Evolutionary conservation across 2,113 vertebrate genomes (phyloP).

Genomic region (Bubo bubo): DNA sequence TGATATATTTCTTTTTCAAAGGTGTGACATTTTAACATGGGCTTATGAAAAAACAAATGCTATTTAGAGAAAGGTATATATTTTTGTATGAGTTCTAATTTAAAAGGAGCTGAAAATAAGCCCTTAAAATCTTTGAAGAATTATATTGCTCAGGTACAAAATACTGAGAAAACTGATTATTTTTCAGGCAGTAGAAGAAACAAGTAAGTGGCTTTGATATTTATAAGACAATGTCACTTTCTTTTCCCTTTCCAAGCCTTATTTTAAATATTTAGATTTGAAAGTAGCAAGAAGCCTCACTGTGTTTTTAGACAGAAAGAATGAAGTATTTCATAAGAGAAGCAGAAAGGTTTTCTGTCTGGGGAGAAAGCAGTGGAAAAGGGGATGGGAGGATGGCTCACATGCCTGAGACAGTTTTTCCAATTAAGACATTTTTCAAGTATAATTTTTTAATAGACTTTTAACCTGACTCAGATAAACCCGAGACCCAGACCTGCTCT

Average conservation of each 20-base stretch:
- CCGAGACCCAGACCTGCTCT: neutral
- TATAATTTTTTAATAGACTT: neutral
- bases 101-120: neutral
- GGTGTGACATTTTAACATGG: neutral
- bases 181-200: neutral
- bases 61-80: neutral
- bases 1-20: neutral
- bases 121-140: neutral
- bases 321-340: neutral
- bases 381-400: neutral
- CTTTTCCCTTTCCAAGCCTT: neutral
- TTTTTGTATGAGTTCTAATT: neutral
- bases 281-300: neutral
- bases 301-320: neutral
- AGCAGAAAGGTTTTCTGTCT: neutral
- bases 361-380: neutral
- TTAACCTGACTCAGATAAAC: neutral
- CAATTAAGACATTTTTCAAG: neutral
- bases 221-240: neutral
- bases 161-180: neutral
- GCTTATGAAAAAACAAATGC: neutral
- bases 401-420: neutral
- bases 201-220: neutral
- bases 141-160: neutral
- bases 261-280: neutral